phyloP scores from a whole-genome alignment of 2,797 vertebrate species.

The Poeciliopsis infans region DNA sequence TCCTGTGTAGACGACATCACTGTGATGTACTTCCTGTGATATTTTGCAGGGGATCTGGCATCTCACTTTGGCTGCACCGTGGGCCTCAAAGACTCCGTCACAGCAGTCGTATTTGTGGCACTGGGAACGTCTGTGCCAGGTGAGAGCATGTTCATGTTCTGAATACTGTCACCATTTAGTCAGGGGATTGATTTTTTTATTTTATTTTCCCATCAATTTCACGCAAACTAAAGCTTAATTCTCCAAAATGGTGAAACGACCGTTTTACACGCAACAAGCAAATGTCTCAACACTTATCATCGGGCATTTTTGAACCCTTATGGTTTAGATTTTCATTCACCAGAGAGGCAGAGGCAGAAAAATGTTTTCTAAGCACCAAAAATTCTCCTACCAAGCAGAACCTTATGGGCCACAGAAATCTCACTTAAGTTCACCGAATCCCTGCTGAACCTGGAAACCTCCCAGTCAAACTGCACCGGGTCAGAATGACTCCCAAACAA shows the following conservation, averaged over 20 bases:
- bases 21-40: not conserved
- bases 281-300: not conserved
- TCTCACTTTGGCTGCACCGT: conserved; percentile 98
- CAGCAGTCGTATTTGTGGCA: conserved; percentile 95
- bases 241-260: not conserved
- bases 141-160: conserved; percentile 51
- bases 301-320: not conserved
- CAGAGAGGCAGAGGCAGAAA: not conserved
- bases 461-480: not conserved
- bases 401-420: not conserved
- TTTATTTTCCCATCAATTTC: no score
- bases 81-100: conserved; percentile 97
- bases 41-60: conserved; percentile 86
- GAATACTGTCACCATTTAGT: not conserved
- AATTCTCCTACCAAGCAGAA: not conserved
- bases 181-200: no score
- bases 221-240: not conserved
- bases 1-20: not conserved
- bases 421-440: not conserved
- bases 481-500: not conserved
- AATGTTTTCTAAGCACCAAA: not conserved
- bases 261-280: not conserved
- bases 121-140: conserved; percentile 97
- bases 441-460: not conserved
- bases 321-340: not conserved